Conservation (phyloP, 1,140 invertebrate genomes). For the Lysiphlebus fabarum region DNA sequence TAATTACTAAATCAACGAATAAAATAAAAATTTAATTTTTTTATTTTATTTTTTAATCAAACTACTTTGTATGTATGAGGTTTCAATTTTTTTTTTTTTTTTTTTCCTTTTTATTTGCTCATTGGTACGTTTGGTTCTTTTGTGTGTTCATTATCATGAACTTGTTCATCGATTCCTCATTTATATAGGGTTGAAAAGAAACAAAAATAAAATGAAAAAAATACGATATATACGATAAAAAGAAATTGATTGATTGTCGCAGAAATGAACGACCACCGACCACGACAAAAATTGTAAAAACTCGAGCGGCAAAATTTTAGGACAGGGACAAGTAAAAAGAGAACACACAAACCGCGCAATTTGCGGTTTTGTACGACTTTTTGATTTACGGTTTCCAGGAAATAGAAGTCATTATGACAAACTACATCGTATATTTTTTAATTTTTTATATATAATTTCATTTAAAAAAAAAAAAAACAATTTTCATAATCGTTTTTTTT, state of each 20-base stretch:
- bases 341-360: conserved; percentile 14
- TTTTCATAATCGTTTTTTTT: conserved; percentile 6
- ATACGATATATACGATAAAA: conserved; percentile 2
- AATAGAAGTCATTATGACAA: conserved; percentile 20
- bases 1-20: too few species aligned
- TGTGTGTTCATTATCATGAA: too few species aligned
- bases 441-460: conserved; percentile 11
- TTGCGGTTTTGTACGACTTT: conserved; percentile 22
- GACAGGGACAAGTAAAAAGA: not conserved
- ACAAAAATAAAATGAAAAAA: too few species aligned
- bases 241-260: conserved; percentile 26
- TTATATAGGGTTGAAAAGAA: not conserved
- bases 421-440: conserved; percentile 10
- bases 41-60: too few species aligned
- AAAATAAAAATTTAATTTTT: too few species aligned
- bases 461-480: not conserved
- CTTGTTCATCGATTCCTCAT: not conserved
- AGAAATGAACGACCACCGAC: conserved; percentile 13
- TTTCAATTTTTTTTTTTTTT: too few species aligned
- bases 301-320: conserved; percentile 2
- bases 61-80: too few species aligned
- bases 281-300: conserved; percentile 23
- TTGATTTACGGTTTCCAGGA: conserved; percentile 21
- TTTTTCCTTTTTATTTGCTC: too few species aligned
- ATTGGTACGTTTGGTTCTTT: too few species aligned